A percentile compares a stretch with the other conserved stretches of the same genome.
These are phyloP conservation scores for Rhizoglyphus robini DNA, from an alignment of 1,140 invertebrate species.

Conservation along the genomic window DNA sequence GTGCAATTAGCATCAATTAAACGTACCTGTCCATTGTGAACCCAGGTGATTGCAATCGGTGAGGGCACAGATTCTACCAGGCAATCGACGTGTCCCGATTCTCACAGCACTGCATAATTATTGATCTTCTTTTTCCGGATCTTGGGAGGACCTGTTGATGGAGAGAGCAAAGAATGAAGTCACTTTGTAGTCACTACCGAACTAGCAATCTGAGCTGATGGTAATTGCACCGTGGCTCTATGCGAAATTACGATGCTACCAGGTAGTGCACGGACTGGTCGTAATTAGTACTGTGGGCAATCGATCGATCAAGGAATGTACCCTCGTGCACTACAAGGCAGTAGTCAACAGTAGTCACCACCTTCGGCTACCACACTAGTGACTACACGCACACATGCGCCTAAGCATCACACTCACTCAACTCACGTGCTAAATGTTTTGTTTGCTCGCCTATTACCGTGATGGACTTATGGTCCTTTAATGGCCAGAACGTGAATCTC, in stretches of 20 bases:
- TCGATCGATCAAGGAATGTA: background rate
- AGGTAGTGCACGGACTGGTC: background rate
- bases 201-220: too few relatives aligned
- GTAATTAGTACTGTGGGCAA: background rate
- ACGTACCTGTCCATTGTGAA: constrained; percentile 57
- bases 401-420: too few relatives aligned
- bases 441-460: background rate
- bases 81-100: constrained; percentile 72
- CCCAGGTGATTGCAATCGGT: constrained; percentile 55
- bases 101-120: constrained; percentile 56
- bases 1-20: background rate
- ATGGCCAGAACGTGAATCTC: background rate
- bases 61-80: constrained; percentile 70
- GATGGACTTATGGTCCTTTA: background rate
- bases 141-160: constrained; percentile 16
- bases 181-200: too few relatives aligned
- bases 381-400: too few relatives aligned
- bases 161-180: too few relatives aligned
- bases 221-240: background rate
- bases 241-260: background rate
- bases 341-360: too few relatives aligned
- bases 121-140: constrained; percentile 5
- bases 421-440: background rate
- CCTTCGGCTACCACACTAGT: too few relatives aligned
- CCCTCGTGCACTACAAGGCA: background rate